Conservation (phyloP, 2,113 vertebrate genomes). For the Phyllostomus hastatus region DNA sequence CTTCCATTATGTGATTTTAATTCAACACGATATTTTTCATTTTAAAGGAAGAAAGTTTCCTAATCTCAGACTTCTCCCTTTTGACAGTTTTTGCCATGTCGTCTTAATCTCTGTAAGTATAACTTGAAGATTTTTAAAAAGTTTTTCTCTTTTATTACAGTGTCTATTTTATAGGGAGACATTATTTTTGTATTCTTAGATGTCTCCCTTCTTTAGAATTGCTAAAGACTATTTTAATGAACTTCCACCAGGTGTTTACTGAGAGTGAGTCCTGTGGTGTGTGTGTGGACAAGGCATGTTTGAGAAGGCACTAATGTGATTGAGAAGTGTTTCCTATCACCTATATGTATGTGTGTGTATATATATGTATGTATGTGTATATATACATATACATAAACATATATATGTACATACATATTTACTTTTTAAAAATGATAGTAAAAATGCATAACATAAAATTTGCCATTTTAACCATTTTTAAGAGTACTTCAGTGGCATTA, state of each 20-base stretch:
- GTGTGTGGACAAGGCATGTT: background rate
- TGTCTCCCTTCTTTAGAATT: background rate
- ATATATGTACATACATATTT: background rate
- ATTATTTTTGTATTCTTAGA: background rate
- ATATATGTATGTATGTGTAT: background rate
- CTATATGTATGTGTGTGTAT: background rate
- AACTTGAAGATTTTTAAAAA: background rate
- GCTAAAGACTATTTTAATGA: background rate
- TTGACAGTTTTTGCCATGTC: background rate
- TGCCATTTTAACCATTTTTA: background rate
- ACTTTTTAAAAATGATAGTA: background rate
- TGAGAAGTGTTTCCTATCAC: background rate
- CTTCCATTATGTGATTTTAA: background rate
- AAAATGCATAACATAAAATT: background rate
- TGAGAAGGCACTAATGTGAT: background rate
- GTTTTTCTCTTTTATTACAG: background rate
- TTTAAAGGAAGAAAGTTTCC: background rate
- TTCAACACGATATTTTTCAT: background rate
- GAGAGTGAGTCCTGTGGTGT: background rate
- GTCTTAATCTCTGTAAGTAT: background rate
- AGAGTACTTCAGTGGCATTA: background rate
- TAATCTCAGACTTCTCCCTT: background rate
- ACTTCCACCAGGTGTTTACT: background rate
- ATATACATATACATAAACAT: background rate
- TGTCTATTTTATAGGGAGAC: background rate